phyloP scores from a whole-genome alignment of 2,797 vertebrate species.

The Acanthis flammea region DNA sequence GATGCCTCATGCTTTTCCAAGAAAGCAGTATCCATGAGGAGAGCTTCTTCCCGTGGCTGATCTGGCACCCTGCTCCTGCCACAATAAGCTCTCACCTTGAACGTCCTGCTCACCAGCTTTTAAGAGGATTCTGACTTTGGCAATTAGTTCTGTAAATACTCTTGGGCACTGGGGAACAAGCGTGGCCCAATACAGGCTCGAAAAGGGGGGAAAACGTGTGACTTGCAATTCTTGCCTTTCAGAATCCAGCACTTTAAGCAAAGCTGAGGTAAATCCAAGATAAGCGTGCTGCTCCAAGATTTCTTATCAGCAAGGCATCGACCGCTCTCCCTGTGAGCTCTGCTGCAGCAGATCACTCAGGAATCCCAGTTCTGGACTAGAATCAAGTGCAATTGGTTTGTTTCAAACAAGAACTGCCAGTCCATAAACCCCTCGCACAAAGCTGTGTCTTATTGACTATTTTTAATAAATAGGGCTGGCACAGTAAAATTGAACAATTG shows the following conservation, averaged over 20 bases:
- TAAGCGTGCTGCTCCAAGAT: background rate
- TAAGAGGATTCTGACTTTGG: background rate
- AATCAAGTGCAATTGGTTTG: conserved; percentile 18
- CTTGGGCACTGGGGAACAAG: background rate
- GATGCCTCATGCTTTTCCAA: rapidly evolving
- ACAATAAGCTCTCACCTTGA: background rate
- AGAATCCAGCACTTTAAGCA: background rate
- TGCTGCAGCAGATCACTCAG: conserved; percentile 18
- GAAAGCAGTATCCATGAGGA: rapidly evolving
- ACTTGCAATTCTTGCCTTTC: background rate
- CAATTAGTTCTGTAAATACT: background rate
- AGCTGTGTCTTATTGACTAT: conserved; percentile 23
- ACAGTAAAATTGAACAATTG: conserved; percentile 22
- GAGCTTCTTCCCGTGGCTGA: background rate
- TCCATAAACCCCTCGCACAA: background rate
- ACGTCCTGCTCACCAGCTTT: background rate
- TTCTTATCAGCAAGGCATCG: conserved; percentile 4
- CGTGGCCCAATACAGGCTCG: rapidly evolving
- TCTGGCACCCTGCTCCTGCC: background rate
- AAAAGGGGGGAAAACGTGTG: background rate
- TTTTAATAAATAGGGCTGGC: conserved; percentile 52
- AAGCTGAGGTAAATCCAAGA: background rate
- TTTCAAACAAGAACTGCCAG: background rate
- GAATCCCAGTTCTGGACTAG: conserved; percentile 14
- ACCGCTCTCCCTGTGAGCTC: background rate